phyloP scores from a whole-genome alignment of 2,797 vertebrate genomes.

The Stomatorhinus walkeri region DNA sequence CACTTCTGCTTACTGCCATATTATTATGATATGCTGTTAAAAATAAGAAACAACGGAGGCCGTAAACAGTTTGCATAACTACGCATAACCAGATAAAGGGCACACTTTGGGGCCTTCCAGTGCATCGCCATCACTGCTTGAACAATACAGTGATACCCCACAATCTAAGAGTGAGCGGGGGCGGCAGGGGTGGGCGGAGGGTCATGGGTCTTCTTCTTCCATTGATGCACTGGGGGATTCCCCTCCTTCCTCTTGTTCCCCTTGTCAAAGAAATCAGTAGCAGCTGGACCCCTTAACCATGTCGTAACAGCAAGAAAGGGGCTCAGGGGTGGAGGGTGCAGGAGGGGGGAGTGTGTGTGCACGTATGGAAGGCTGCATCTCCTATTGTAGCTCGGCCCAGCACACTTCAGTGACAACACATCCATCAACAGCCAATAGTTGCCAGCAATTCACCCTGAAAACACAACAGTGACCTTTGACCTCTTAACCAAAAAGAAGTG shows the following conservation, averaged over 20 bases:
- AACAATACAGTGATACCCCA: constrained; percentile 20
- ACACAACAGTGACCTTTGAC: constrained; percentile 72
- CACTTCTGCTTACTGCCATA: constrained; percentile 37
- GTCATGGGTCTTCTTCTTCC: constrained; percentile 42
- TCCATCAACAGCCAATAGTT: constrained; percentile 78
- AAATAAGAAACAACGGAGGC: background rate
- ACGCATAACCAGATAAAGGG: background rate
- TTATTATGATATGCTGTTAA: background rate
- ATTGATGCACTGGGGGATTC: constrained; percentile 64
- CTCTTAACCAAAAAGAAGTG: constrained; percentile 55
- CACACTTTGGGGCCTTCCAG: constrained; percentile 22
- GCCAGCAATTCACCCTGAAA: constrained; percentile 76
- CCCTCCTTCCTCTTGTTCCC: constrained; percentile 52
- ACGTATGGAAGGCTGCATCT: constrained; percentile 59
- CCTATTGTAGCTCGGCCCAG: constrained; percentile 61
- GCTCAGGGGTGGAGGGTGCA: constrained; percentile 41
- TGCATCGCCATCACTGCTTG: constrained; percentile 34
- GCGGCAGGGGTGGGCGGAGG: background rate
- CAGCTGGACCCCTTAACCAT: constrained; percentile 75
- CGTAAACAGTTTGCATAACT: background rate
- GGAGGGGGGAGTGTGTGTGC: constrained; percentile 46
- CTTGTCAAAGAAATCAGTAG: constrained; percentile 68
- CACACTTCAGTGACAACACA: constrained; percentile 74
- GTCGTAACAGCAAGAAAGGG: constrained; percentile 51
- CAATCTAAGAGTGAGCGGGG: constrained; percentile 1